These are phyloP conservation scores for Agapetus fuscipes DNA, from an alignment of 2,888 invertebrate species.

Conservation along the genomic window DNA sequence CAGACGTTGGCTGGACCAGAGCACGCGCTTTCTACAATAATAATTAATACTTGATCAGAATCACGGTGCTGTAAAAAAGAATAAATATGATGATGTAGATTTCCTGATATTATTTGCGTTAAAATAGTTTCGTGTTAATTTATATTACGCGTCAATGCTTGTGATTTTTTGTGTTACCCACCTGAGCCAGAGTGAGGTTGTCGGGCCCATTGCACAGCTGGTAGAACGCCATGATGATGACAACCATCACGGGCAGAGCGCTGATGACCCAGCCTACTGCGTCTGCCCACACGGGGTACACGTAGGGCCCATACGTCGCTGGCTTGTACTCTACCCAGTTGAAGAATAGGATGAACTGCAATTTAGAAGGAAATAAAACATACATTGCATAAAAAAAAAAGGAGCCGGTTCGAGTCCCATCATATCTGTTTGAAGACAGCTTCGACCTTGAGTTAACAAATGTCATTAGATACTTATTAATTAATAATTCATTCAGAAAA, in stretches of 20 bases:
- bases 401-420: no score
- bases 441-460: no score
- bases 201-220: conserved; percentile 49
- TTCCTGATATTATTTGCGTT: background rate
- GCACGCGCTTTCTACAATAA: conserved; percentile 46
- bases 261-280: conserved; percentile 68
- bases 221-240: conserved; percentile 48
- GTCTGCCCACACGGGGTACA: conserved; percentile 75
- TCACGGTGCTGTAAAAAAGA: background rate
- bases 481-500: no score
- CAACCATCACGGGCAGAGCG: conserved; percentile 60
- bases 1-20: conserved; percentile 56
- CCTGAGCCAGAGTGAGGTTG: conserved; percentile 43
- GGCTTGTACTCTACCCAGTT: conserved; percentile 74
- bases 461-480: no score
- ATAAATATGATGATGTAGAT: background rate
- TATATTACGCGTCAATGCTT: no score
- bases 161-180: no score
- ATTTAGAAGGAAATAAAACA: conserved; percentile 7
- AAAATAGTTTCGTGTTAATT: no score
- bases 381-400: no score
- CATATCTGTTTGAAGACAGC: no score
- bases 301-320: conserved; percentile 60
- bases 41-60: background rate
- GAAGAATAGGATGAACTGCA: conserved; percentile 64